A percentile compares a stretch with the other conserved stretches of the same genome.
These are phyloP conservation scores for Vulpes ferrilata DNA, from an alignment of 2,113 vertebrate genomes.

Conservation along the genomic window DNA sequence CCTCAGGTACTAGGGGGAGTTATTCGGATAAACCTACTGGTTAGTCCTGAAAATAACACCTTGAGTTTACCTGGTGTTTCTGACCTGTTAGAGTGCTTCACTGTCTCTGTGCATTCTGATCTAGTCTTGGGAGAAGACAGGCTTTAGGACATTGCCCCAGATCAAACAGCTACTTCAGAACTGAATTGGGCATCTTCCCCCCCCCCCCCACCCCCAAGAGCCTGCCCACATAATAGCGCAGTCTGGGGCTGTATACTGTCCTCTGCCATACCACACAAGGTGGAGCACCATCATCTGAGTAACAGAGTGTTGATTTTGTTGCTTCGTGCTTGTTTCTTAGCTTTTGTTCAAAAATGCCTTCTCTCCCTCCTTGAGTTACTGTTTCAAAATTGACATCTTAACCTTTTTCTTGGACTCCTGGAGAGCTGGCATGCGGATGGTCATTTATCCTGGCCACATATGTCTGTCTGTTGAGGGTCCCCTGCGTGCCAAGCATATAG, in stretches of 20 bases:
- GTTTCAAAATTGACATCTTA: neutral
- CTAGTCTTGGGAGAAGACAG: neutral
- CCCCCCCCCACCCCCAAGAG: neutral
- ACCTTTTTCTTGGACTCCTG: neutral
- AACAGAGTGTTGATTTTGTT: neutral
- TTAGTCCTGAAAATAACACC: neutral
- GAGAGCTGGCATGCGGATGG: rapidly evolving
- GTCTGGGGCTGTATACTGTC: too few relatives aligned
- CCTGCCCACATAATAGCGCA: rapidly evolving
- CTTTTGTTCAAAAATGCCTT: neutral
- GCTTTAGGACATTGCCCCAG: neutral
- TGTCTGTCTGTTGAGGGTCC: neutral
- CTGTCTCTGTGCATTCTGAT: neutral
- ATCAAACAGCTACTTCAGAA: neutral
- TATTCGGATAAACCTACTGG: neutral
- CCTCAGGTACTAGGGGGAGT: neutral
- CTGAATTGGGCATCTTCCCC: neutral
- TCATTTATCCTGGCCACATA: neutral
- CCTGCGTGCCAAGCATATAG: neutral
- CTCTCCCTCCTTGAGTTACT: neutral
- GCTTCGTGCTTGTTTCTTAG: neutral
- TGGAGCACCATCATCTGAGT: neutral
- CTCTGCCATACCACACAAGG: rapidly evolving
- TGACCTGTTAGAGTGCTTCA: rapidly evolving
- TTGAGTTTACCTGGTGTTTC: rapidly evolving